Percentiles rank a stretch among this genome's conserved stretches.
Conservation (phyloP, 2,113 vertebrate genomes). For the Amphilophus citrinellus region DNA sequence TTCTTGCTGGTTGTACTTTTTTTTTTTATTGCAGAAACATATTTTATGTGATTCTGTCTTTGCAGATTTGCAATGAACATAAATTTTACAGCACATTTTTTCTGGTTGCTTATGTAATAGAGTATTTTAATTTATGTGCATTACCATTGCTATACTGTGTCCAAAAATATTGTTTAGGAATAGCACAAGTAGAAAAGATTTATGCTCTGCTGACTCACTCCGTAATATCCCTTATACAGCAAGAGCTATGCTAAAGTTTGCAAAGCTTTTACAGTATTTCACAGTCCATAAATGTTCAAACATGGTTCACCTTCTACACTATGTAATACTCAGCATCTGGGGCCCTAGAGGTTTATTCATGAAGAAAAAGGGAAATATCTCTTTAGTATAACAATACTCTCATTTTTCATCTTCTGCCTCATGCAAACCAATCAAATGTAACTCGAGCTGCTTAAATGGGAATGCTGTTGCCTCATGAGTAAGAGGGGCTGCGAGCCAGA, state of each 20-base stretch:
- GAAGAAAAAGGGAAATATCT: slow-evolving; percentile 47
- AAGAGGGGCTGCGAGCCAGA: slow-evolving; percentile 65
- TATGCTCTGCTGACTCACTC: neutral
- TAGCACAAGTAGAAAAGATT: neutral
- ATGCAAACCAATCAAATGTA: slow-evolving; percentile 75
- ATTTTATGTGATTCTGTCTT: neutral
- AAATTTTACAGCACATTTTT: neutral
- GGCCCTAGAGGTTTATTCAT: neutral
- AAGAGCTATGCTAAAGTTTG: neutral
- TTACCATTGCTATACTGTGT: neutral
- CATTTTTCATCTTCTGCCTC: slow-evolving; percentile 56
- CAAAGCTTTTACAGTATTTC: slow-evolving; percentile 15
- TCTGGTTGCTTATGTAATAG: neutral
- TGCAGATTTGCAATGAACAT: neutral
- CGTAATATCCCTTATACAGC: neutral
- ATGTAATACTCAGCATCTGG: slow-evolving; percentile 36
- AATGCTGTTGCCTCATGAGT: slow-evolving; percentile 55
- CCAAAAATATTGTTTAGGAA: neutral
- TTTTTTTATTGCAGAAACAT: neutral
- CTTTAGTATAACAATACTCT: slow-evolving; percentile 38
- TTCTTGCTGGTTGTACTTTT: neutral
- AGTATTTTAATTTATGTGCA: neutral
- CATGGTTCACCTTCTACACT: slow-evolving; percentile 12
- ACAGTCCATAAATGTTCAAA: neutral
- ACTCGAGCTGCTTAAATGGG: slow-evolving; percentile 71